Percentiles rank a stretch among this genome's conserved stretches.
Conservation (phyloP, 1,140 invertebrate genomes). For the Nylanderia fulva region DNA sequence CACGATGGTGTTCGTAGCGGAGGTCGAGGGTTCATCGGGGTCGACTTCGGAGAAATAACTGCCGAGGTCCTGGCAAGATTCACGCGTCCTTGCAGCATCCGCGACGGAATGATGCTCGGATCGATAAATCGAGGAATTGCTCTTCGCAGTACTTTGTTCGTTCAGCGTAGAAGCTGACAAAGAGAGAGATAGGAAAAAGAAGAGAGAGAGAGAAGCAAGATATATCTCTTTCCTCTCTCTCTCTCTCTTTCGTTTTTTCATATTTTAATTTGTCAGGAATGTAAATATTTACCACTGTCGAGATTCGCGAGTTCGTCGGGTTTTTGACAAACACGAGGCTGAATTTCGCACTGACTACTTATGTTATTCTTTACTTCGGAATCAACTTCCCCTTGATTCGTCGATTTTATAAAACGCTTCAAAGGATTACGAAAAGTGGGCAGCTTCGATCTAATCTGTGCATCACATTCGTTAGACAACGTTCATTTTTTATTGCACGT, state of each 20-base stretch:
- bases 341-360: not conserved
- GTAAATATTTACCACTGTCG: conserved; percentile 50
- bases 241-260: too few relatives aligned
- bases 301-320: not conserved
- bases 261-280: not conserved
- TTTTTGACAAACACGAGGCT: not conserved
- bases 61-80: conserved; percentile 35
- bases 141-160: conserved; percentile 23
- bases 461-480: conserved; percentile 64
- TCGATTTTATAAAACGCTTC: conserved; percentile 75
- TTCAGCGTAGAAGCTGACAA: conserved; percentile 48
- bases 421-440: conserved; percentile 71
- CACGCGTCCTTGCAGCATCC: conserved; percentile 51
- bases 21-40: conserved; percentile 64
- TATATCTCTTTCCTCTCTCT: not conserved
- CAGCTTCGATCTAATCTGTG: conserved; percentile 78
- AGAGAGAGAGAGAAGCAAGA: not conserved
- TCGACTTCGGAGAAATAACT: conserved; percentile 56
- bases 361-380: conserved; percentile 24
- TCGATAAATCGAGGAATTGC: conserved; percentile 38
- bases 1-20: conserved; percentile 31
- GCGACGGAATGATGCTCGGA: conserved; percentile 26
- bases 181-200: not conserved
- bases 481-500: conserved; percentile 19
- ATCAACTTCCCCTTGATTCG: conserved; percentile 33